Base-by-base conservation (phyloP, 2,888 invertebrate genomes). In the Calliphora vomitoria region DNA sequence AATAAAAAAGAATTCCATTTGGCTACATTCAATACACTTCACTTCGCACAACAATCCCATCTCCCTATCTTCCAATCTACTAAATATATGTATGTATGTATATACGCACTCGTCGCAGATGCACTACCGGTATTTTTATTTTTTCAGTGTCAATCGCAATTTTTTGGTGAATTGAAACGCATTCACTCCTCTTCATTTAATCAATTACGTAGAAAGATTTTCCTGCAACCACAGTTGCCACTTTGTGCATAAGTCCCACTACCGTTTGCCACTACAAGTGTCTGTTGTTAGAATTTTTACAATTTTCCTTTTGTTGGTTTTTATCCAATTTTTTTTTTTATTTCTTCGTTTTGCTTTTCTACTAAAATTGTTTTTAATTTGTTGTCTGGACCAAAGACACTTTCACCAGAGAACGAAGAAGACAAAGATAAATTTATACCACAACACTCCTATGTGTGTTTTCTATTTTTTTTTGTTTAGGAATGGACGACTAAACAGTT, bases 171-270 rank as follows among this genome's bases (percentile, higher is more conserved):
- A 72, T 4, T 31, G 35, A 72, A 18, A 72, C 18, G 72, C 72
- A 72, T 72, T 31, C 6, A 44, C 18, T 60, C 41, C 60, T 75
- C 13, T 58, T 62, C 20, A 72, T 50, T 62, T 18, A 20, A 75
- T 58, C 41, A 25, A 58, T 35, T 62, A 75, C 75, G 31, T 47
- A 47, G 53, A 62, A 79, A 18, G 8, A 60, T 41, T 47, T 76
- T 50, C n/a, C 6, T 64, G 35, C 44, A 50, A 47, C 50, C 18
- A 13, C 38, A 66, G 53, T 66, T 38, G 35, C 25, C 18, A 68
- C 66, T 68, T 71, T 13, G 31, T 15, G 35, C 60, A 6, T n/a
- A 35, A 35, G 35, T 60, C 35, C 60, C 60, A 60, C 60, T 60
- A n/a, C 60, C 35, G 60, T 60, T 35, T 60, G 31, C 31, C 60